These are phyloP conservation scores for Trididemnum nubilum DNA, from an alignment of 23 tunicate species.

Conservation along the genomic window DNA sequence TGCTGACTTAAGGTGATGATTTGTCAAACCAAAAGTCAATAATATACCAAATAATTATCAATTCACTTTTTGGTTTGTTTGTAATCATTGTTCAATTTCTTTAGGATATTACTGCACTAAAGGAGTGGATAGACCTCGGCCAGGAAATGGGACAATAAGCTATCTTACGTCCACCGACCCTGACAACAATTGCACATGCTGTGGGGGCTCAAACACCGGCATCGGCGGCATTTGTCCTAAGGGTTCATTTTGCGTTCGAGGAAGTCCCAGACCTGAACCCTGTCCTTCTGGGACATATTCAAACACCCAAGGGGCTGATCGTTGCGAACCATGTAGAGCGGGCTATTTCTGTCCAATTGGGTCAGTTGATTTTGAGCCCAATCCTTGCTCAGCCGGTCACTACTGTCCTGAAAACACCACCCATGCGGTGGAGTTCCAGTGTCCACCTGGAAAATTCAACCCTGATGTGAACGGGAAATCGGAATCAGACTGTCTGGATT, in stretches of 20 bases:
- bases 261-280: constrained; percentile 43
- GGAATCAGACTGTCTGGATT: constrained; percentile 41
- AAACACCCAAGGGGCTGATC: constrained; percentile 41
- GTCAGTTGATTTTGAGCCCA: constrained; percentile 41
- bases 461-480: constrained; percentile 26
- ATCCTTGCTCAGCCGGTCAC: constrained; percentile 87
- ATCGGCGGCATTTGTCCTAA: constrained; percentile 83
- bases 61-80: too few species aligned
- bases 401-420: constrained; percentile 69
- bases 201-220: constrained; percentile 68
- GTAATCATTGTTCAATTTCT: not conserved
- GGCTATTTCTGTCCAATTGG: constrained; percentile 76
- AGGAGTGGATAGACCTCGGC: constrained; percentile 72
- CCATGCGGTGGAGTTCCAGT: constrained; percentile 32
- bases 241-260: constrained; percentile 69
- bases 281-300: constrained; percentile 69
- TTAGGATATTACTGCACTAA: constrained; percentile 82
- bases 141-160: constrained; percentile 79
- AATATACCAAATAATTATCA: too few species aligned
- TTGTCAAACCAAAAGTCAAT: too few species aligned
- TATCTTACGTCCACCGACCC: constrained; percentile 19
- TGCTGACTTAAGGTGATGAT: too few species aligned
- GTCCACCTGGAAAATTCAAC: constrained; percentile 84
- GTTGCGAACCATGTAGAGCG: constrained; percentile 48
- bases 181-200: constrained; percentile 61